Conservation (phyloP, 2,888 invertebrate genomes). For the Cryptus armator region DNA sequence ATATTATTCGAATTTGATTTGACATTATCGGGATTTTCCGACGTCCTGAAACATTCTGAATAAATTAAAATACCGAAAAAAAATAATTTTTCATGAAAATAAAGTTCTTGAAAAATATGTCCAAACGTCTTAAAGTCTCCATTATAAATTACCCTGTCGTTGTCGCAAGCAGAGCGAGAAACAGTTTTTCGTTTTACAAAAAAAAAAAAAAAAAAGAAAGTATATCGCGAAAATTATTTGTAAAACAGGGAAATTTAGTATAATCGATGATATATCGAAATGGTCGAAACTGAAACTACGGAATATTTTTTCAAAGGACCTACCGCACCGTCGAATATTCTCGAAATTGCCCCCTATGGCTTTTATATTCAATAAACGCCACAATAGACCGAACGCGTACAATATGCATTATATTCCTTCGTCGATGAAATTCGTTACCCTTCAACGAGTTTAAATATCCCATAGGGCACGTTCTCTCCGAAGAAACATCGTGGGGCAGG, state of each 20-base stretch:
- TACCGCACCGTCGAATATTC: conserved; percentile 50
- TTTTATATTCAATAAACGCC: conserved; percentile 49
- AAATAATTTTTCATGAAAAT: no score
- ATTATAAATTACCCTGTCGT: no score
- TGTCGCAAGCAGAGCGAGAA: no score
- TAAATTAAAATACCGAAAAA: no score
- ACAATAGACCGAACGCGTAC: conserved; percentile 33
- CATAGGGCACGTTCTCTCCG: conserved; percentile 45
- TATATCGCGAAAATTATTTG: not conserved
- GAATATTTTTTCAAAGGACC: conserved; percentile 43
- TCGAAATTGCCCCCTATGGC: conserved; percentile 28
- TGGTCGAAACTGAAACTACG: not conserved
- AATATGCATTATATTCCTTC: conserved; percentile 41
- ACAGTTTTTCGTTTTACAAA: no score
- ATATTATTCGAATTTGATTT: no score
- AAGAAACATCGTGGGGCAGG: conserved; percentile 39
- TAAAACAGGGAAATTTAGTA: conserved; percentile 3
- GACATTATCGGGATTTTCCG: no score
- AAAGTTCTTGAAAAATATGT: no score
- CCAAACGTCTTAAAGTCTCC: no score
- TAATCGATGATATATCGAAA: not conserved
- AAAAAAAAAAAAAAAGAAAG: no score
- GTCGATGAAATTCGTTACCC: conserved; percentile 69
- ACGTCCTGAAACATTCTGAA: no score
- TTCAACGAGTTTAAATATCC: conserved; percentile 59